Evolutionary conservation across 2,797 vertebrate species (phyloP).

Genomic region (Pseudochirops cupreus): DNA sequence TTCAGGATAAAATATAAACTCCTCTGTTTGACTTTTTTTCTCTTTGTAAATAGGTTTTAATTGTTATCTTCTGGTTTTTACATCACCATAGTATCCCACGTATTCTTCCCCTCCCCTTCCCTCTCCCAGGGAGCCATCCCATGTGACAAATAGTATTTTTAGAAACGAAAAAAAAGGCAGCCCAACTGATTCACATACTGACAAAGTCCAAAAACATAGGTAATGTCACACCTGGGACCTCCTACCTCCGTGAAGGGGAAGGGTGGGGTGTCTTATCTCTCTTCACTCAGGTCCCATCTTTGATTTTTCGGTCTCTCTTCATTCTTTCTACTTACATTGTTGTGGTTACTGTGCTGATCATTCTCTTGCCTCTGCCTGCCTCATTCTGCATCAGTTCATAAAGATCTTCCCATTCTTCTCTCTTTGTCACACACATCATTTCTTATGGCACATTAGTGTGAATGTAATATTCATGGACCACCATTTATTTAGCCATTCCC

Average conservation of each 20-base stretch:
- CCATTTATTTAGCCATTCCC: neutral
- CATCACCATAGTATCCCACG: neutral
- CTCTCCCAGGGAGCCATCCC: neutral
- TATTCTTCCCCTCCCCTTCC: neutral
- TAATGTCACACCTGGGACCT: neutral
- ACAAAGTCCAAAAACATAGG: too few species aligned
- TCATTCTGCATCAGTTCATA: too few species aligned
- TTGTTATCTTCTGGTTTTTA: neutral
- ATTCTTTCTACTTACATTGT: neutral
- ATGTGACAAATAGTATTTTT: neutral
- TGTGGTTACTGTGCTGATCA: neutral
- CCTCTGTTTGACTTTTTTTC: neutral
- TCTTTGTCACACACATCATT: neutral
- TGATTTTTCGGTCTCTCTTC: neutral
- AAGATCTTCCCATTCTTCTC: neutral
- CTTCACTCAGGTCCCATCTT: neutral
- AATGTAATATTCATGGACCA: neutral
- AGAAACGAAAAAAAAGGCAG: neutral
- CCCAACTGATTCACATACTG: neutral
- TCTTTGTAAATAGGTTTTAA: neutral
- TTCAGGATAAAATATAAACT: neutral
- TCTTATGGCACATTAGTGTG: neutral
- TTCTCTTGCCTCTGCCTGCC: too few species aligned
- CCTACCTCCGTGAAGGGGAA: too few species aligned
- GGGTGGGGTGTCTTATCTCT: neutral